phyloP scores from a whole-genome alignment of 2,797 vertebrate genomes.

The Oophaga sylvatica region DNA sequence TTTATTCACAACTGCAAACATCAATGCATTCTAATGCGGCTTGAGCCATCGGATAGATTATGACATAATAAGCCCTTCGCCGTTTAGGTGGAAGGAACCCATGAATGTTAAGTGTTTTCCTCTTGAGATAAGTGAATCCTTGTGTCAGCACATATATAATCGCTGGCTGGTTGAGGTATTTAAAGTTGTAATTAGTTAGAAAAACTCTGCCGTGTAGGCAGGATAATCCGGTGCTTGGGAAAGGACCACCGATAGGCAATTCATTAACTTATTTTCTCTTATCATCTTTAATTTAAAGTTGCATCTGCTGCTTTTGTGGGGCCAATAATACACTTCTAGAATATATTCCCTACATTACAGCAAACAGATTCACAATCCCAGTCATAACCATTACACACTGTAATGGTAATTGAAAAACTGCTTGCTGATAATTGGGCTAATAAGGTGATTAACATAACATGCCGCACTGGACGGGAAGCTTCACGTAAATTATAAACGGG shows the following conservation, averaged over 20 bases:
- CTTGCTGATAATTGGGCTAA: slow-evolving; percentile 18
- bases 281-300: neutral
- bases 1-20: slow-evolving; percentile 17
- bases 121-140: slow-evolving; percentile 59
- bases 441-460: neutral
- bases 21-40: slow-evolving; percentile 41
- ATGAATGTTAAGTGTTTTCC: slow-evolving; percentile 60
- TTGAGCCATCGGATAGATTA: slow-evolving; percentile 45
- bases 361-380: neutral
- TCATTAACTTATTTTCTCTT: slow-evolving; percentile 24
- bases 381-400: neutral
- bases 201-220: slow-evolving; percentile 46
- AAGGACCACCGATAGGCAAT: slow-evolving; percentile 15
- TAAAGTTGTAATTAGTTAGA: slow-evolving; percentile 60
- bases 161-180: slow-evolving; percentile 47
- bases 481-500: neutral
- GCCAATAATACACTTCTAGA: slow-evolving; percentile 1
- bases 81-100: slow-evolving; percentile 50
- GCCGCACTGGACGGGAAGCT: neutral
- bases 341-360: neutral
- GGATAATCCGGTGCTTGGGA: slow-evolving; percentile 3
- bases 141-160: slow-evolving; percentile 58
- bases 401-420: slow-evolving; percentile 17
- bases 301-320: slow-evolving; percentile 2
- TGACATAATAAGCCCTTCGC: slow-evolving; percentile 48